A percentile compares a stretch with the other conserved stretches of the same genome.
These are phyloP conservation scores for Sorex fumeus DNA, from an alignment of 2,113 vertebrate genomes.

Conservation along the genomic window DNA sequence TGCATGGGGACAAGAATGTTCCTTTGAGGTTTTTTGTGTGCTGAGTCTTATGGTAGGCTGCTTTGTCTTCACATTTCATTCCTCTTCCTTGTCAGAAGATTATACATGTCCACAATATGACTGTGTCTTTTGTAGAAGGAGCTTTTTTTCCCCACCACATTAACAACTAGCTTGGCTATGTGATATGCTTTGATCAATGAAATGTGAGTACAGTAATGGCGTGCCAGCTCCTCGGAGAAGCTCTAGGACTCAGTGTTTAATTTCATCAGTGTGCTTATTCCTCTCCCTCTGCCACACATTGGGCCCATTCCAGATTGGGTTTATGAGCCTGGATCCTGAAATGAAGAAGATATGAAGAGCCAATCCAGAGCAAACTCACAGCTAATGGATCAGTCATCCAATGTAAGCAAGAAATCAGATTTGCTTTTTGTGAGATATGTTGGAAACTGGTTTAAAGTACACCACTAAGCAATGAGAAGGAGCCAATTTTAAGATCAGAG, in stretches of 20 bases:
- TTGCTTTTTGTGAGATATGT: neutral
- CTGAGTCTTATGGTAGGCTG: neutral
- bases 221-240: neutral
- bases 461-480: neutral
- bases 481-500: slow-evolving; percentile 9
- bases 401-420: neutral
- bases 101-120: neutral
- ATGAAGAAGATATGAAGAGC: neutral
- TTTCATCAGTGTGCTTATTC: neutral
- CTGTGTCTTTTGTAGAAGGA: neutral
- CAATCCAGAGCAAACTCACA: neutral
- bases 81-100: neutral
- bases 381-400: neutral
- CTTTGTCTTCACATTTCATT: neutral
- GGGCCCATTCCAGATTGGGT: neutral
- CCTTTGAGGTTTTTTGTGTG: neutral
- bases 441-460: neutral
- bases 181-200: neutral
- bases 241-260: neutral
- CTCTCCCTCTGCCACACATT: neutral
- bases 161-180: neutral
- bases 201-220: neutral
- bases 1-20: neutral
- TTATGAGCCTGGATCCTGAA: neutral
- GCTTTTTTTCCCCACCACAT: neutral